A percentile compares a stretch with the other conserved stretches of the same genome.
phyloP scores from a whole-genome alignment of 2,797 vertebrate genomes.

The Oreochromis grahami region DNA sequence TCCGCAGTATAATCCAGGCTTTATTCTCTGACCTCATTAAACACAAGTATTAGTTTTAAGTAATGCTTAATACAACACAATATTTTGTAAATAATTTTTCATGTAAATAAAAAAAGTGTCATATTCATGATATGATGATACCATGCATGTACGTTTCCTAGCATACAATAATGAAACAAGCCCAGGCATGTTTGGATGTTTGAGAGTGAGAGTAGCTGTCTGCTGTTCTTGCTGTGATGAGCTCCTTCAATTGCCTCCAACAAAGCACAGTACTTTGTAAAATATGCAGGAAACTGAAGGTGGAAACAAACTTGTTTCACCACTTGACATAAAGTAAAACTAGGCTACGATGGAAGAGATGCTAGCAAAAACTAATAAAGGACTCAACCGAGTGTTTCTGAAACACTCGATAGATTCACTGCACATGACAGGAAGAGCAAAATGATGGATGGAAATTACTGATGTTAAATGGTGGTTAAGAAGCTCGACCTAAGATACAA shows the following conservation, averaged over 20 bases:
- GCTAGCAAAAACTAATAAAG: background rate
- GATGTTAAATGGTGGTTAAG: background rate
- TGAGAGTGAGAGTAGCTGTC: background rate
- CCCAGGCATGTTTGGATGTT: background rate
- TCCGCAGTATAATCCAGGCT: background rate
- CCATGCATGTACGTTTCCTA: background rate
- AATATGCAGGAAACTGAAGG: background rate
- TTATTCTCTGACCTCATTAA: background rate
- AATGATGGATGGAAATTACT: background rate
- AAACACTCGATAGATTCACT: fast-evolving
- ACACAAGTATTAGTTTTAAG: background rate
- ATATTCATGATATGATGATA: background rate
- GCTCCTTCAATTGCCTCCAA: background rate
- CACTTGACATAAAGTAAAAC: background rate
- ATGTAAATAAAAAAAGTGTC: background rate
- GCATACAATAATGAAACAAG: background rate
- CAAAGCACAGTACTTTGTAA: background rate
- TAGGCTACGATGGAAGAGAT: background rate
- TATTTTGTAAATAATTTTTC: background rate
- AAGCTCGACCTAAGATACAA: background rate
- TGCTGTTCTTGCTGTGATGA: background rate
- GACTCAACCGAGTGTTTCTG: fast-evolving
- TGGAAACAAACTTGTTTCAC: background rate
- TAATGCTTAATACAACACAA: background rate
- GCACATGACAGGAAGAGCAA: background rate